Conservation (phyloP, 2,888 invertebrate genomes). For the Caenorhabditis sp. region DNA sequence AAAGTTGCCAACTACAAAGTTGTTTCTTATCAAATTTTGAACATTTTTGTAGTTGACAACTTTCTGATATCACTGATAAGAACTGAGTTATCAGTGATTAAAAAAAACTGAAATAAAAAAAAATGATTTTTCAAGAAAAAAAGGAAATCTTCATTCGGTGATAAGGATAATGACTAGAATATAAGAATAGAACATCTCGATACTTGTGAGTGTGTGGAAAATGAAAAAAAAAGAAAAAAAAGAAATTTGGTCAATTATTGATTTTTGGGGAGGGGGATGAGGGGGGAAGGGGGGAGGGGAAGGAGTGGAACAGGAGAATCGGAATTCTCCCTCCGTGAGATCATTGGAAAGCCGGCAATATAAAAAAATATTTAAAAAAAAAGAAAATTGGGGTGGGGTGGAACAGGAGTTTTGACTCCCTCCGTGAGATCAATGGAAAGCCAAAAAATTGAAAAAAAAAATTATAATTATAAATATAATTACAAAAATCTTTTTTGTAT, state of each 20-base stretch:
- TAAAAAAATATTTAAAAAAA: background rate
- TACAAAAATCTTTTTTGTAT: too few species aligned
- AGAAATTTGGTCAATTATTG: background rate
- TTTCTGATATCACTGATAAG: too few species aligned
- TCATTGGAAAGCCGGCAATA: slow-evolving; percentile 1
- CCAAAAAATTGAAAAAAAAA: background rate
- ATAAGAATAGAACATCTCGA: slow-evolving; percentile 1
- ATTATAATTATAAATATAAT: too few species aligned
- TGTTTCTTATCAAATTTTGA: too few species aligned
- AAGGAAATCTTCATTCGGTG: too few species aligned
- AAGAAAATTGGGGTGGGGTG: background rate
- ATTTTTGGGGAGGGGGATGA: too few species aligned
- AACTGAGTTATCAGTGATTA: too few species aligned
- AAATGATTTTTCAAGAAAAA: too few species aligned
- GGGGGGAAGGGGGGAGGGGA: too few species aligned
- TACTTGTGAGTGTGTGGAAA: background rate
- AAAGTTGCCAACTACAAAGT: too few species aligned
- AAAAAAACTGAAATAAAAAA: too few species aligned
- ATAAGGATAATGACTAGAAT: background rate
- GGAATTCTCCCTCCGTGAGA: slow-evolving; percentile 4
- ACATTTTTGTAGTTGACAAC: too few species aligned
- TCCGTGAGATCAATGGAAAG: slow-evolving; percentile 34
- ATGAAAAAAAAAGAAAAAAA: background rate
- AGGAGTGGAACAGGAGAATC: background rate
- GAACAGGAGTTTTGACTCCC: background rate